Evolutionary conservation across 2,113 vertebrate species (phyloP).

Genomic region (Anolis sagrei): DNA sequence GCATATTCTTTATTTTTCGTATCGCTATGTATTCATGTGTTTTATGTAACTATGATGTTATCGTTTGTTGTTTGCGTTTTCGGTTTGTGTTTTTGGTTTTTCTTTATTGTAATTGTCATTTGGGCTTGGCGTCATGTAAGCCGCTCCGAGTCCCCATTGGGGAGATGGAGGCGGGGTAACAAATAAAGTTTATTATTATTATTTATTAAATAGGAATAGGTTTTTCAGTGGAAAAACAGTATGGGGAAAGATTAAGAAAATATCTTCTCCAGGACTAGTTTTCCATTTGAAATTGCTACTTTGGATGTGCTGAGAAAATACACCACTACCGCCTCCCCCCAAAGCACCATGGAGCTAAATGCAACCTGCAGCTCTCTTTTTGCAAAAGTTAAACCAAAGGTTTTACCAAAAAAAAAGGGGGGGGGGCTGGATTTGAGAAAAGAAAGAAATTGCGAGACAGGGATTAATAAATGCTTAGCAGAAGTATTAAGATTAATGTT

Average conservation of each 20-base stretch:
- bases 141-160: no score
- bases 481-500: constrained; percentile 2
- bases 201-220: no score
- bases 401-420: neutral
- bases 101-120: no score
- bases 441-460: neutral
- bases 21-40: no score
- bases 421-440: neutral
- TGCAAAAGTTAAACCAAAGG: neutral
- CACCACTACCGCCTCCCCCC: neutral
- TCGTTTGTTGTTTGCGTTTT: no score
- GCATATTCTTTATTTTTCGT: no score
- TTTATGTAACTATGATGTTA: no score
- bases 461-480: neutral
- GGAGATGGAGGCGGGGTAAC: no score
- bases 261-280: neutral
- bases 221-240: neutral
- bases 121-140: no score
- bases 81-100: no score
- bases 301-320: neutral
- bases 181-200: no score
- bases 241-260: neutral
- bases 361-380: neutral
- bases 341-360: neutral
- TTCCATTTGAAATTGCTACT: neutral